Evolutionary conservation across 2,888 invertebrate genomes (phyloP), one percentile per base, ranked within the genome.

Genomic region (Punctoribates punctum): DNA sequence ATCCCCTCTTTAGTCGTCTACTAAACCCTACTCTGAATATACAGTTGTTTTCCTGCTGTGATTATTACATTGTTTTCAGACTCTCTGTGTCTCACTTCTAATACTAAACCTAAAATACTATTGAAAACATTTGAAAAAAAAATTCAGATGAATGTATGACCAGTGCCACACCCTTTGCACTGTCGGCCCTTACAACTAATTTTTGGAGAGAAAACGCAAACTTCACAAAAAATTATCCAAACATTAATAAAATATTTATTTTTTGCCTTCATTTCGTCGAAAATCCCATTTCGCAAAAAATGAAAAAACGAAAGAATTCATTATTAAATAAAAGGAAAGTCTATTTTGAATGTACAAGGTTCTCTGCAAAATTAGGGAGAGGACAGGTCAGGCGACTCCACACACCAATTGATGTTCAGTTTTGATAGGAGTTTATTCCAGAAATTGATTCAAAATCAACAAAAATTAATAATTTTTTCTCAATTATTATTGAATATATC

Each of bases 201-300:
- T 38, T 67, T 67, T n/a, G 62, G 62, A 62, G 27, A 62, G 9
- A 29, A 67, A 67, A 67, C 34, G 38, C 67, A 34, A 67, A 67
- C 20, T 67, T n/a, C 3, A 67, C 34, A 65, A 9, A 67, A 34
- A 38, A 29, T 57, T 57, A 57, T 3, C 34, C 34, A 67, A 17
- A 67, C 20, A 42, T 67, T 67, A 67, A 38, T 67, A 62, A 62
- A 27, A 67, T 67, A 38, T 38, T 34, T n/a, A 65, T 29, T 67
- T 38, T 67, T 67, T 67, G 54, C 54, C n/a, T 67, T 29, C 17
- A 17, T 38, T 38, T 67, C 38, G 38, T 34, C 67, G 29, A 54
- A 67, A 67, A 65, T 65, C 38, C 38, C 38, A 67, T 67, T 67
- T 67, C 38, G 38, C 67, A 38, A n/a, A 67, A 67, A 34, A 27